Base-by-base conservation (phyloP, 2,888 invertebrate species). In the Theodoxus fluviatilis region DNA sequence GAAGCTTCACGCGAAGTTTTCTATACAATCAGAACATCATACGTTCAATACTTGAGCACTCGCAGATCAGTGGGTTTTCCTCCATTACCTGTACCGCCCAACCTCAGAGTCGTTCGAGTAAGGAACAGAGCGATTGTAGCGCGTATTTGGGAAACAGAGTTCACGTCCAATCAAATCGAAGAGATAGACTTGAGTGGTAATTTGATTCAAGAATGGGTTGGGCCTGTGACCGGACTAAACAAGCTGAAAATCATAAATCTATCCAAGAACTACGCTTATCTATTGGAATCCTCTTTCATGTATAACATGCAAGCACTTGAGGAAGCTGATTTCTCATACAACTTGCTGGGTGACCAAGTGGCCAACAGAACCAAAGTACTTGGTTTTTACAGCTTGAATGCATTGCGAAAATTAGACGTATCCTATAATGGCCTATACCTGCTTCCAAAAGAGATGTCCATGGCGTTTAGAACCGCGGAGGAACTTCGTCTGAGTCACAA, bases 221-320 rank as follows among this genome's bases (percentile, higher is more conserved):
- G 71, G 2, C 64, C 65, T 12, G 15, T 69, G 15, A 1, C 1
- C 37, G 69, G 69, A n/a, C 18, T 69, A 22, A 57, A 69, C 15
- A 65, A 69, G 37, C 35, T 71, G 37, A 47, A n/a, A 47, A 15
- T 35, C 63, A 33, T 71, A 25, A 52, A 71, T 49, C n/a, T 71
- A 1, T 69, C 69, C 12, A 22, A 59, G 25, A 69, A 57, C 37
- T 31, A 22, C 9, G 43, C 31, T 9, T 28, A n/a, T 25, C 12
- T 15, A 9, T 28, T 65, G 18, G 18, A n/a, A 9, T n/a, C 52
- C 25, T 0, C 33, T 1, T 71, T 71, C 22, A 69, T 71, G 31
- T 4, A 47, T 25, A 55, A 38, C 28, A 63, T 71, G 18, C 31
- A 52, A 9, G 37, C 37, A 15, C 47, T 71, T 3, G 33, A 57